Evolutionary conservation across 2,888 invertebrate genomes (phyloP).

Genomic region (Dusona sp.): DNA sequence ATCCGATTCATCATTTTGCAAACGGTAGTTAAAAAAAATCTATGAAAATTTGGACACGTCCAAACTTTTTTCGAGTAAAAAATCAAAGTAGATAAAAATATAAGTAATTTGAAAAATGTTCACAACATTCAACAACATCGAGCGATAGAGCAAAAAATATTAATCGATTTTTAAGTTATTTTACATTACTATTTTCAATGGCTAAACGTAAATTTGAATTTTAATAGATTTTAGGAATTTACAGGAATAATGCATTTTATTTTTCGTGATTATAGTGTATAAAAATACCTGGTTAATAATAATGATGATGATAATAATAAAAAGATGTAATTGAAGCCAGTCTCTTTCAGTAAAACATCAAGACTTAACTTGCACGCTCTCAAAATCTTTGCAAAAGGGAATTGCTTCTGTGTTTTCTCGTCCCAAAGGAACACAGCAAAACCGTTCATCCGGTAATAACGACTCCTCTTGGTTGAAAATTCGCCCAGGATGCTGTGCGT

Average conservation of each 20-base stretch:
- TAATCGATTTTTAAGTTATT: background rate
- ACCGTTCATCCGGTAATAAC: slow-evolving; percentile 74
- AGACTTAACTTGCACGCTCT: background rate
- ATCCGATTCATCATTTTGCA: too few species aligned
- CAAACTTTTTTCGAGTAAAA: too few species aligned
- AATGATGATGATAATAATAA: background rate
- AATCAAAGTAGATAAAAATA: too few species aligned
- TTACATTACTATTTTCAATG: too few species aligned
- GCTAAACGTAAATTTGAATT: background rate
- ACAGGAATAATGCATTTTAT: background rate
- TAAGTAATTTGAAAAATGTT: too few species aligned
- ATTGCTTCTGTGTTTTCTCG: background rate
- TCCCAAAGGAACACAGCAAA: slow-evolving; percentile 71
- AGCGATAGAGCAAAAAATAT: background rate
- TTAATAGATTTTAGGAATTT: background rate
- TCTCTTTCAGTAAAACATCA: background rate
- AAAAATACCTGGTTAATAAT: background rate
- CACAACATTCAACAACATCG: too few species aligned
- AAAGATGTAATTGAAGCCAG: background rate
- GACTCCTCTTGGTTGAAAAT: slow-evolving; percentile 53
- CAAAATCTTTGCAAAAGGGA: background rate
- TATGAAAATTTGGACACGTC: too few species aligned
- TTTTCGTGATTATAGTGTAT: background rate
- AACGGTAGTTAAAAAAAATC: too few species aligned
- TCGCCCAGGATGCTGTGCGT: slow-evolving; percentile 21